Conservation (phyloP, 2,113 vertebrate genomes). For the Prunella fulvescens region DNA sequence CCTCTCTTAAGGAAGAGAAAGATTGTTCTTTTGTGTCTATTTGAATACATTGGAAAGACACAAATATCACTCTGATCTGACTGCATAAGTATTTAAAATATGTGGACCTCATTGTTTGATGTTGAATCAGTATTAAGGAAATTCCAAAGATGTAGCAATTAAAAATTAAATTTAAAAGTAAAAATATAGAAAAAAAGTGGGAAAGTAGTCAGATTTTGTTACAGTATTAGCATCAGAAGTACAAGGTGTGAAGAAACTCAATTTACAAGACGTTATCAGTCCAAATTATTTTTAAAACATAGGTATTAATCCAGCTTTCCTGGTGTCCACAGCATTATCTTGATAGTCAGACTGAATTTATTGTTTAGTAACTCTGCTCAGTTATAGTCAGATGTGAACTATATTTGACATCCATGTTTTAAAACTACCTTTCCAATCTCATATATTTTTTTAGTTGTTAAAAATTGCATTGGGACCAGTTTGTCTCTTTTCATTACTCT, state of each 20-base stretch:
- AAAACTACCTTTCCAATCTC: neutral
- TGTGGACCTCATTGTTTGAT: neutral
- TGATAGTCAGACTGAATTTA: neutral
- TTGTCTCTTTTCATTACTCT: neutral
- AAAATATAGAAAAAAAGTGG: neutral
- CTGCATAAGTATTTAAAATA: neutral
- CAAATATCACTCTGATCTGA: neutral
- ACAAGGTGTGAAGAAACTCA: neutral
- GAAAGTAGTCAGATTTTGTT: neutral
- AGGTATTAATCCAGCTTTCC: neutral
- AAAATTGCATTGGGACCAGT: neutral
- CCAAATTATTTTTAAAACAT: neutral
- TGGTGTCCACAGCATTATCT: neutral
- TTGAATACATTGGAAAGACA: neutral
- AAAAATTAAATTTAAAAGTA: neutral
- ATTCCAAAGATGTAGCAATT: neutral
- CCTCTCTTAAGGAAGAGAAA: neutral
- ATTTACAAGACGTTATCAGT: neutral
- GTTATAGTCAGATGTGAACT: neutral
- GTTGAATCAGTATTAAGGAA: neutral
- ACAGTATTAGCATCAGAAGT: neutral
- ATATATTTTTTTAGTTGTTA: neutral
- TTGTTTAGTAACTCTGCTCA: neutral
- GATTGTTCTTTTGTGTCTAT: neutral
- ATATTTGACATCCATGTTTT: neutral